Base-by-base conservation (phyloP, 2,888 invertebrate genomes). In the Sycophila texana region DNA sequence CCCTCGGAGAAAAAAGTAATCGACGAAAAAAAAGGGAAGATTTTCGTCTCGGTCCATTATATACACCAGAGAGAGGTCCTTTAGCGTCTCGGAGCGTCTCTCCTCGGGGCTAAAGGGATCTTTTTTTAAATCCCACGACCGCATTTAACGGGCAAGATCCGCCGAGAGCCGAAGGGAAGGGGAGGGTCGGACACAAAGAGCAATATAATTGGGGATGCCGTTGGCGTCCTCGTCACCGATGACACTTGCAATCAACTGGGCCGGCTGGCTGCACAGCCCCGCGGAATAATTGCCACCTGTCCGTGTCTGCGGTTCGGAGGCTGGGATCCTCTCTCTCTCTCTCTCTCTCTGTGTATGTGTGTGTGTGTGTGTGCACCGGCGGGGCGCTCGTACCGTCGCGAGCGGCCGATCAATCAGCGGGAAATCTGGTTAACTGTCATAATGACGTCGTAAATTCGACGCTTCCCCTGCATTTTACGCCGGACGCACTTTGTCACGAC, bases 211-310 rank as follows among this genome's bases (percentile, higher is more conserved):
- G 73, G 73, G 20, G 49, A 67, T 77, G 39, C 55, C 70, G 63
- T 16, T 18, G 68, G 47, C 53, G 26, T 71, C 70, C 63, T 72
- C 72, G 66, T 77, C 77, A 67, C 72, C 67, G 66, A 73, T 77
- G 77, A 77, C 77, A 73, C 77, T 77, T 61, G 77, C 72, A 77
- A 77, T 77, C 77, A 77, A 67, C 77, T 67, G 51, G 22, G 72
- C 49, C 70, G 70, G 49, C 57, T 61, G 74, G 60, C 39, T 66
- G 20, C 57, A 14, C 61, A 68, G 55, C 61, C 63, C 57, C 63
- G 67, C 51, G 67, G 58, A 66, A 61, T 68, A 68, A 61, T 75
- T 68, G 60, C n/a, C 70, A 7, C 39, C 39, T 39, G 39, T 39
- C 39, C 39, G 39, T 39, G 39, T 39, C 39, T 39, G 39, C n/a